Evolutionary conservation across 2,113 vertebrate genomes (phyloP).

Genomic region (Aleadryas rufinucha): DNA sequence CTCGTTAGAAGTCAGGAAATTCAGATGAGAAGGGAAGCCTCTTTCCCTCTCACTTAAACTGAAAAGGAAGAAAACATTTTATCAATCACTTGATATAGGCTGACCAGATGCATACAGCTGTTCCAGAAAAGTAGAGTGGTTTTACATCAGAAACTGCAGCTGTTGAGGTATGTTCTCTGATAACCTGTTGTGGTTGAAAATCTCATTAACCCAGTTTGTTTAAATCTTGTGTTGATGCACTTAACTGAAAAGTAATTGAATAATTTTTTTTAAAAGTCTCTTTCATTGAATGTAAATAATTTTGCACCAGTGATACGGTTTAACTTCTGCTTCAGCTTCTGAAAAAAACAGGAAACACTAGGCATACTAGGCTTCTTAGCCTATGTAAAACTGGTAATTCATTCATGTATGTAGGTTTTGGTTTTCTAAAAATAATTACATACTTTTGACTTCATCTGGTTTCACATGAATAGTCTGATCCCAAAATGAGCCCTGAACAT

Average conservation of each 20-base stretch:
- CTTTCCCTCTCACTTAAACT: background rate
- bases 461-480: background rate
- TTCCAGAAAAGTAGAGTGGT: slow-evolving; percentile 33
- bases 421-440: background rate
- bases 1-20: background rate
- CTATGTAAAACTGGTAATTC: background rate
- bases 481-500: background rate
- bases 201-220: slow-evolving; percentile 46
- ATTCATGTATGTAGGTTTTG: background rate
- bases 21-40: background rate
- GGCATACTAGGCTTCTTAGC: background rate
- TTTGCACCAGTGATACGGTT: slow-evolving; percentile 32
- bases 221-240: slow-evolving; percentile 57
- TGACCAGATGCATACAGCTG: slow-evolving; percentile 43
- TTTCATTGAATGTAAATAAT: slow-evolving; percentile 9
- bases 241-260: slow-evolving; percentile 38
- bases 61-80: background rate
- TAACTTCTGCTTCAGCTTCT: slow-evolving; percentile 22
- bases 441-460: background rate
- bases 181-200: slow-evolving; percentile 47
- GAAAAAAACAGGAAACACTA: background rate
- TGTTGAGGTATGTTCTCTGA: slow-evolving; percentile 42
- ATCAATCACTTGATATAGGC: background rate
- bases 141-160: slow-evolving; percentile 36
- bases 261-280: background rate